Evolutionary conservation across 2,888 invertebrate species (phyloP).

Genomic region (Nomada fucata): DNA sequence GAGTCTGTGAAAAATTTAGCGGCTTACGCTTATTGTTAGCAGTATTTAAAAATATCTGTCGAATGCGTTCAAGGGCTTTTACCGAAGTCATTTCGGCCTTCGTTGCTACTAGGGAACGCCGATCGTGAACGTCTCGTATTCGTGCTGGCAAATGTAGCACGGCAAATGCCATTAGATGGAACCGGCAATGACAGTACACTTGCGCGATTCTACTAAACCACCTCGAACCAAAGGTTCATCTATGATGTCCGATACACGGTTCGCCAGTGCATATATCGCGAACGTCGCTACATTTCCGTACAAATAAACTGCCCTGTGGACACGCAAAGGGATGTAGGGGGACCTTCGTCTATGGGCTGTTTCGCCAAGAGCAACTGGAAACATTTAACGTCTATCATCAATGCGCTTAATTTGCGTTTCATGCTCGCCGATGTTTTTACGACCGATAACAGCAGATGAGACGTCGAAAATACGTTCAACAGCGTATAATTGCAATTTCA

Average conservation of each 20-base stretch:
- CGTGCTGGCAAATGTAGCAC: constrained; percentile 47
- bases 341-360: constrained; percentile 65
- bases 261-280: constrained; percentile 33
- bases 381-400: not conserved
- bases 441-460: too few relatives aligned
- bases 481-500: too few relatives aligned
- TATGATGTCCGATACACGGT: constrained; percentile 29
- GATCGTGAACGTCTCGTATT: constrained; percentile 58
- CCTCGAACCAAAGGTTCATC: constrained; percentile 61
- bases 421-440: too few relatives aligned
- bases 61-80: constrained; percentile 26
- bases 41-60: constrained; percentile 57
- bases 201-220: constrained; percentile 71
- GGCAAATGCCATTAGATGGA: constrained; percentile 61
- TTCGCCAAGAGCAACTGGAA: not conserved
- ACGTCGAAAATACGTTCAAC: too few relatives aligned
- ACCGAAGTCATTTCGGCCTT: constrained; percentile 37
- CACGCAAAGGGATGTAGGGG: constrained; percentile 40
- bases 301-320: constrained; percentile 76
- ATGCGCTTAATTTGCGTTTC: constrained; percentile 12
- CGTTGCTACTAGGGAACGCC: constrained; percentile 35
- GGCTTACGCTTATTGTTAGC: too few relatives aligned
- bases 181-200: constrained; percentile 66
- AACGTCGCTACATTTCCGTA: constrained; percentile 75
- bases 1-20: too few relatives aligned